Conservation (phyloP, 2,888 invertebrate species). For the Mycogona germanica region DNA sequence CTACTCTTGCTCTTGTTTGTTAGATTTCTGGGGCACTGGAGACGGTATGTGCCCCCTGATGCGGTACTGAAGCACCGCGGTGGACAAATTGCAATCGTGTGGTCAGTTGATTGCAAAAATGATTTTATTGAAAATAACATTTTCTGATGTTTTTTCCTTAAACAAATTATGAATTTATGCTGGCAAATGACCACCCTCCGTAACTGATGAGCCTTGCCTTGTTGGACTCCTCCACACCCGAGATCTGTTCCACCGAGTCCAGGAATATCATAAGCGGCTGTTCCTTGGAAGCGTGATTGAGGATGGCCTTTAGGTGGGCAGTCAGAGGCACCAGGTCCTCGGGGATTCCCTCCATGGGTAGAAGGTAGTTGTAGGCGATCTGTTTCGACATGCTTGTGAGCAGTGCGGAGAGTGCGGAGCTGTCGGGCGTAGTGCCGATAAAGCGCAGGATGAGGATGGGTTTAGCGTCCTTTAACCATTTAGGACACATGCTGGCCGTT, state of each 20-base stretch:
- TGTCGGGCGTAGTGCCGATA: conserved; percentile 93
- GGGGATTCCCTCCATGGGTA: conserved; percentile 86
- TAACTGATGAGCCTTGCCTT: too few species aligned
- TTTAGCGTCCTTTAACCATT: conserved; percentile 38
- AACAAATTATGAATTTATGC: too few species aligned
- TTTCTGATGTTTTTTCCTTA: too few species aligned
- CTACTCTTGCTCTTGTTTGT: too few species aligned
- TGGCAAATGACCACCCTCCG: conserved; percentile 94
- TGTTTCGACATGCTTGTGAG: conserved; percentile 92
- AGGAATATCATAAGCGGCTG: conserved; percentile 82
- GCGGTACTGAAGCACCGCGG: too few species aligned
- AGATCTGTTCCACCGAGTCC: conserved; percentile 94
- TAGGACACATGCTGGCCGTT: conserved; percentile 61
- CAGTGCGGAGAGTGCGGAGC: conserved; percentile 85
- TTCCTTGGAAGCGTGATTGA: conserved; percentile 64
- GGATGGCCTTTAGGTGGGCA: conserved; percentile 86
- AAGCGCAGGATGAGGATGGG: conserved; percentile 84
- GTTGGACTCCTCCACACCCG: conserved; percentile 85
- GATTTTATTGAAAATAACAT: too few species aligned
- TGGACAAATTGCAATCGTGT: too few species aligned
- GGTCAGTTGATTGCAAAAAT: too few species aligned
- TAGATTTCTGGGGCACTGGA: too few species aligned
- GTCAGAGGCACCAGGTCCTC: conserved; percentile 92
- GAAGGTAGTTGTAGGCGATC: conserved; percentile 81
- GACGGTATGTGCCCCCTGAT: too few species aligned